These are phyloP conservation scores for Psettodes erumei DNA, from an alignment of 2,113 vertebrate genomes.

Conservation along the genomic window DNA sequence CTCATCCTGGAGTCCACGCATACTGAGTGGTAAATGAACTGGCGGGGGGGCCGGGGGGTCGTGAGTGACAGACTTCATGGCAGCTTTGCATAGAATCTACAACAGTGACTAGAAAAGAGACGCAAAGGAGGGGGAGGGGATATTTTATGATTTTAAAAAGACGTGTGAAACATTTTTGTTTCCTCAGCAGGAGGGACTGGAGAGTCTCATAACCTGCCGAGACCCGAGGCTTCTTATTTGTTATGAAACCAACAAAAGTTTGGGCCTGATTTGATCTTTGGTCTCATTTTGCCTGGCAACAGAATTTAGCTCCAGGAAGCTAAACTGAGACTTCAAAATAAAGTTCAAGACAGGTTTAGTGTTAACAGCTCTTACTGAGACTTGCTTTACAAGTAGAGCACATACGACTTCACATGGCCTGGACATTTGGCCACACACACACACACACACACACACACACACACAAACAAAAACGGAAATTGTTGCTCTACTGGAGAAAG, in stretches of 20 bases:
- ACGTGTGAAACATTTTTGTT: neutral
- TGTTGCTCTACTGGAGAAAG: neutral
- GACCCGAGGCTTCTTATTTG: no score
- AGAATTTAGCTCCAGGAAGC: slow-evolving; percentile 10
- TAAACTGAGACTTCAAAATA: slow-evolving; percentile 8
- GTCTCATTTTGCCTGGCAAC: slow-evolving; percentile 1
- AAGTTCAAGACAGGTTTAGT: neutral
- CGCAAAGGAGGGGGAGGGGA: neutral
- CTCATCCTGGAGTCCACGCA: slow-evolving; percentile 68
- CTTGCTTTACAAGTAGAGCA: neutral
- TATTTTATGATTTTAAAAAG: neutral
- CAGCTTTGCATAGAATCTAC: slow-evolving; percentile 74
- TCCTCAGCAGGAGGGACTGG: neutral
- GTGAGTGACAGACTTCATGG: slow-evolving; percentile 28
- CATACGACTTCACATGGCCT: neutral
- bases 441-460: neutral
- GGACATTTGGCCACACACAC: neutral
- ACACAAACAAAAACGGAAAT: slow-evolving; percentile 18
- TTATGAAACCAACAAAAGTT: neutral
- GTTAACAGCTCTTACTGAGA: slow-evolving; percentile 13
- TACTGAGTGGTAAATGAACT: slow-evolving; percentile 70
- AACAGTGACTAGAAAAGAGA: slow-evolving; percentile 22
- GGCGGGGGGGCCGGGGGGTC: neutral
- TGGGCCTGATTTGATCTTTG: neutral
- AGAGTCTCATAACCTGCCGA: no score